Evolutionary conservation across 2,113 vertebrate genomes (phyloP), one percentile per base, ranked within the genome.

Genomic region (Eonycteris spelaea): DNA sequence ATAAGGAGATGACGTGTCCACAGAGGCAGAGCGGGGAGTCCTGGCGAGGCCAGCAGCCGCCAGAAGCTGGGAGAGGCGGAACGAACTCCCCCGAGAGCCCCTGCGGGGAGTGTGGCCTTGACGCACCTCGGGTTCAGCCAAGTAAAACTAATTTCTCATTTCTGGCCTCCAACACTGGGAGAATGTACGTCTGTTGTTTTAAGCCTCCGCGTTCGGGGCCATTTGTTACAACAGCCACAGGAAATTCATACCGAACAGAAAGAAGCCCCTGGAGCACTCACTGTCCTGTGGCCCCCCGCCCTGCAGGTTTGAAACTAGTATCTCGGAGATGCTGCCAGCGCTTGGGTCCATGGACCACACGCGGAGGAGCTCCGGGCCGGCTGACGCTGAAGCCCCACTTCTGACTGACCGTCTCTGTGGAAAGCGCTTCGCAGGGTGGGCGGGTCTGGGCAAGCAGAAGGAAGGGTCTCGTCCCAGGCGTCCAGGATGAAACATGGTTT

Each of bases 321-420:
- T 2, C 30, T 8, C 13, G 6, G 18, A 90, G 40, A 35, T 13
- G 22, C 51, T 8, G 19, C 40, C 13, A 11, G 16, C 4, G 7
- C 28, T 78, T n/a, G 11, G 11, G 4, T 35, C 63, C 9, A 3
- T 2, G 0, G 59, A 21, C 43, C 71, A 55, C 26, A 8, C 40
- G 7, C 55, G 6, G 21, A 21, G 86, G 26, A 28, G 40, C 33
- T 26, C 45, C 28, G n/a, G 55, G 30, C 22, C 43, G 4, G 43
- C 67, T 35, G 21, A 38, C 10, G 30, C 65, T 28, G 19, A 45
- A 28, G 71, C 7, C 35, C 38, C 38, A 9, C 19, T 11, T 33
- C 53, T 9, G 9, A 59, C 28, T 4, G n/a, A 30, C 4, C 1
- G 18, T 15, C 45, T 18, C 0, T 14, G 33, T 1, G 6, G 10